Percentiles rank a stretch among this genome's conserved stretches.
phyloP scores from a whole-genome alignment of 1,140 invertebrate genomes.

The Hypsibius dujardini region DNA sequence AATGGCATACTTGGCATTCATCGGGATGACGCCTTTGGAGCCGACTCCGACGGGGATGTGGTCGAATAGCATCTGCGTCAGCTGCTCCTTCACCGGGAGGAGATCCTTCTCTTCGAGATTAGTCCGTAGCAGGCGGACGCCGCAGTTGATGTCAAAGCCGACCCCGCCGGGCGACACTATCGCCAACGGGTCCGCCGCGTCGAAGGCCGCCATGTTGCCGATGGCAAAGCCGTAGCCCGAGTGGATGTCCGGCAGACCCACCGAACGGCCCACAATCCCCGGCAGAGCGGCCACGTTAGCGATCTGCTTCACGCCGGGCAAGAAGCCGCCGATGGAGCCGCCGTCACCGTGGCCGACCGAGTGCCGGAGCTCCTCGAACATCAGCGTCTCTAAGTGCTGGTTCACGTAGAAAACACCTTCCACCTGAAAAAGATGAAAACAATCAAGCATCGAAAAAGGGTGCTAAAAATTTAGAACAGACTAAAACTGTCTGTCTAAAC shows the following conservation, averaged over 20 bases:
- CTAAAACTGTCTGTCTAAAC: too few relatives aligned
- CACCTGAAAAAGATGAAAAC: constrained; percentile 44
- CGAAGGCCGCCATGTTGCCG: constrained; percentile 98
- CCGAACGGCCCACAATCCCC: constrained; percentile 70
- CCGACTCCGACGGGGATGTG: constrained; percentile 98
- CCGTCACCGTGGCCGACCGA: constrained; percentile 50
- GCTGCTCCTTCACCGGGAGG: constrained; percentile 79
- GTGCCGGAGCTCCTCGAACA: constrained; percentile 94
- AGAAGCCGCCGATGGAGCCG: constrained; percentile 77
- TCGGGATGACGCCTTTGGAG: constrained; percentile 96
- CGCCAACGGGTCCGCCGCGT: constrained; percentile 72
- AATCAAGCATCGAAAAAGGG: too few relatives aligned
- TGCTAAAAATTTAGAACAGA: too few relatives aligned
- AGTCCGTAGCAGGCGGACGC: constrained; percentile 79
- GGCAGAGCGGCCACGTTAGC: constrained; percentile 96
- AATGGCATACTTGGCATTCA: constrained; percentile 76
- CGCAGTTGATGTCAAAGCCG: constrained; percentile 98
- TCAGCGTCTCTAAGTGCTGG: constrained; percentile 69
- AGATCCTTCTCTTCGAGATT: constrained; percentile 91
- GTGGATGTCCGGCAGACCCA: constrained; percentile 91
- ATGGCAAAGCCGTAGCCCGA: constrained; percentile 99
- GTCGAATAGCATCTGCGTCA: constrained; percentile 95
- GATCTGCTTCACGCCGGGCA: constrained; percentile 97
- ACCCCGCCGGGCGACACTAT: constrained; percentile 96
- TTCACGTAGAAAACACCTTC: constrained; percentile 98